phyloP scores from a whole-genome alignment of 2,113 vertebrate genomes.

The Natator depressus region DNA sequence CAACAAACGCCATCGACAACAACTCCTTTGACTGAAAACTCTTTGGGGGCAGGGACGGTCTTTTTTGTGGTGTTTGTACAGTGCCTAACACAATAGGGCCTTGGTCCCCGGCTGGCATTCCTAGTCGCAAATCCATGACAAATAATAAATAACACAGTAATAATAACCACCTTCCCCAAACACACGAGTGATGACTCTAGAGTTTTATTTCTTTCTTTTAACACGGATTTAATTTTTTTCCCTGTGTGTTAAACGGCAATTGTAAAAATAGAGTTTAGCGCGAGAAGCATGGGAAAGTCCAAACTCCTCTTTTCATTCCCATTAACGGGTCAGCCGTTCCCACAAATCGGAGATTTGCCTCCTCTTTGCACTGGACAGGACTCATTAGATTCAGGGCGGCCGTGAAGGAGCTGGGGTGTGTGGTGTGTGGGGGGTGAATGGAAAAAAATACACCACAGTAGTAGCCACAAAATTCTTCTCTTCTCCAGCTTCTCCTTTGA shows the following conservation, averaged over 20 bases:
- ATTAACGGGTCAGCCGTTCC: conserved; percentile 62
- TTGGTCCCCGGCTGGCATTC: not conserved
- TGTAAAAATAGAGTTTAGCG: conserved; percentile 57
- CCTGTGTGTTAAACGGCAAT: not conserved
- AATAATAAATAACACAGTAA: not conserved
- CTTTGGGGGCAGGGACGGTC: not conserved
- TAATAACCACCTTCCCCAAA: not conserved
- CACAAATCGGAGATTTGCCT: conserved; percentile 71
- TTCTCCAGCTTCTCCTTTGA: conserved; percentile 50
- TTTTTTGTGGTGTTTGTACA: not conserved
- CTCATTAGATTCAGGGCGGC: not conserved
- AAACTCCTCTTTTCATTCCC: conserved; percentile 46
- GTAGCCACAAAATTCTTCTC: conserved; percentile 52
- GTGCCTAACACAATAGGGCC: not conserved
- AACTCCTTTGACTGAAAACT: not conserved
- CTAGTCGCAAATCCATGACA: not conserved
- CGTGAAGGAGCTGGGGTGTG: not conserved
- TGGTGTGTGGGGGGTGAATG: not conserved
- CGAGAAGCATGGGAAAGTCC: conserved; percentile 68
- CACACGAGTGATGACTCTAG: not conserved
- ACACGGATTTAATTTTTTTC: not conserved
- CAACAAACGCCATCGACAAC: not conserved
- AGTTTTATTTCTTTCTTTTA: conserved; percentile 3
- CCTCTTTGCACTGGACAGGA: not conserved
- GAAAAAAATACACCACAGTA: conserved; percentile 58